Evolutionary conservation across 2,113 vertebrate species (phyloP), one percentile per base, ranked within the genome.

Genomic region (Labrus mixtus): DNA sequence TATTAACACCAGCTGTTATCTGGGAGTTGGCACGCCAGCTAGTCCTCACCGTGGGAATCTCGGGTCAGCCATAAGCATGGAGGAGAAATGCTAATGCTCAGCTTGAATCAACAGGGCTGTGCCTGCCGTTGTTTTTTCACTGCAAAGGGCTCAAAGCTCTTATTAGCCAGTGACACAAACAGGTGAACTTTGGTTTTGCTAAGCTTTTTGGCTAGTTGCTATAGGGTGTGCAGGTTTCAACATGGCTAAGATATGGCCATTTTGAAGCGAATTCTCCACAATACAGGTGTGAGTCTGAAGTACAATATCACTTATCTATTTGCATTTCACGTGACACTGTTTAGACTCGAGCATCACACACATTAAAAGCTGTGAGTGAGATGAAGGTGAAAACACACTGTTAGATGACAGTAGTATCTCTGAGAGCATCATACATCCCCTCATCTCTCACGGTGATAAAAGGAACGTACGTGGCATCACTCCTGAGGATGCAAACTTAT

Each of bases 381-480:
- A 43, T 48, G 9, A 64, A 78, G 73, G 78, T 82, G 48, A 84
- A 67, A 74, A 74, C 2, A 33, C 62, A 64, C 57, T 41, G 36
- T 77, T 78, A 80, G 72, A 78, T 82, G 75, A 25, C 54, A 33
- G 58, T 25, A n/a, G 53, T 15, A 1, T 54, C 37, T 16, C 70
- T 78, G 55, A 85, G 68, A 81, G 79, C 58, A 76, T 87, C 62
- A n/a, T 36, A 56, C 72, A 39, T 13, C 51, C 73, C 62, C 76
- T 73, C n/a, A 91, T 95, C 90, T 96, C 95, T 56, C 94, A 20
- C 67, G 92, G 90, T 93, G 95, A 81, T 77, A 69, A 97, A 97
- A 92, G 95, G 95, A 89, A 90, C 94, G 90, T 0, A 93, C 92
- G 50, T 96, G 82, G 51, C 68, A 65, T 83, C 85, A 86, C 89